phyloP scores from a whole-genome alignment of 2,113 vertebrate species.

The Proteles cristata region DNA sequence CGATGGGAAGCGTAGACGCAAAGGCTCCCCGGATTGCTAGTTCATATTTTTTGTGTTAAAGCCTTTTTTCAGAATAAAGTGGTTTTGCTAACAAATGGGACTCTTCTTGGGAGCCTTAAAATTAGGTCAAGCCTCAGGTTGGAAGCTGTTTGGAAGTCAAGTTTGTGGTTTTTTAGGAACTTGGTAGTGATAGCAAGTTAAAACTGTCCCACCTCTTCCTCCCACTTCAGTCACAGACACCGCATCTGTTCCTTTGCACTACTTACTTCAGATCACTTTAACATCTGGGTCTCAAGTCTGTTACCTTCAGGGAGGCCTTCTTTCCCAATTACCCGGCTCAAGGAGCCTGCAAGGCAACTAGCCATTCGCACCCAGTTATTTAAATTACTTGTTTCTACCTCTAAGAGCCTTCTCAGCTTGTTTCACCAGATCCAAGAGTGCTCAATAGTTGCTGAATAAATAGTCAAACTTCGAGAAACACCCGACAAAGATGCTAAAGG shows the following conservation, averaged over 20 bases:
- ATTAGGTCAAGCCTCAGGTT: background rate
- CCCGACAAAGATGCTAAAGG: background rate
- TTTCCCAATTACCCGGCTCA: background rate
- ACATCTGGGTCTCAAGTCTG: background rate
- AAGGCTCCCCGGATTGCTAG: background rate
- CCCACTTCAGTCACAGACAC: background rate
- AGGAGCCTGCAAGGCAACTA: background rate
- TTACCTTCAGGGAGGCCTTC: background rate
- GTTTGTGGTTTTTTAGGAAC: background rate
- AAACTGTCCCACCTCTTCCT: background rate
- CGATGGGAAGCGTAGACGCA: constrained; percentile 85
- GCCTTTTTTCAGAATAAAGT: constrained; percentile 70
- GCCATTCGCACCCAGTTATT: background rate
- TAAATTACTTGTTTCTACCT: background rate
- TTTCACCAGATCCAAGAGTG: background rate
- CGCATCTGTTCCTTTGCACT: background rate
- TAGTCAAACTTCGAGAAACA: background rate
- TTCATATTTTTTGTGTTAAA: constrained; percentile 6
- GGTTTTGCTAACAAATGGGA: constrained; percentile 9
- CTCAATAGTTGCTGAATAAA: background rate
- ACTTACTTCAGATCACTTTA: background rate
- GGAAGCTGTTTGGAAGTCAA: background rate
- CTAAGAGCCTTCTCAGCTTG: background rate
- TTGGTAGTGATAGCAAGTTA: background rate
- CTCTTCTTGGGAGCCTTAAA: background rate